These are phyloP conservation scores for Octonoba sinensis DNA, from an alignment of 2,888 invertebrate genomes.

Conservation along the genomic window DNA sequence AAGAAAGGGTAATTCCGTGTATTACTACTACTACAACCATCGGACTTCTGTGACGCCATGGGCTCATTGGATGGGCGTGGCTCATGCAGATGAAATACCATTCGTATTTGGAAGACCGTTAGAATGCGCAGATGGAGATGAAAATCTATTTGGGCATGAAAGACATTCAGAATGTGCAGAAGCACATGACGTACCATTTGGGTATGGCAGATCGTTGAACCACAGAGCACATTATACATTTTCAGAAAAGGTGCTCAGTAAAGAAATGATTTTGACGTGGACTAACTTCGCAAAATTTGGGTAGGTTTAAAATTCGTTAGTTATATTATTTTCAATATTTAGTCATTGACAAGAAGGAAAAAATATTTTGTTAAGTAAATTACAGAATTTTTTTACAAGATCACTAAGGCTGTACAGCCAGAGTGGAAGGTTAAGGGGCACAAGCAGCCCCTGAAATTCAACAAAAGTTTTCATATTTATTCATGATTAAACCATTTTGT, in stretches of 20 bases:
- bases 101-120: slow-evolving; percentile 55
- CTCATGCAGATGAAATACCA: slow-evolving; percentile 48
- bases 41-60: slow-evolving; percentile 25
- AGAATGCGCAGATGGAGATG: neutral
- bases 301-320: slow-evolving; percentile 1
- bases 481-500: no score
- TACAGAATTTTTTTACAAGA: no score
- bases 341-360: no score
- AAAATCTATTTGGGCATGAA: no score
- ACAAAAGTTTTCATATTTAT: no score
- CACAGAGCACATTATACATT: neutral
- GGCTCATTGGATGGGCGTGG: slow-evolving; percentile 51
- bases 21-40: slow-evolving; percentile 46
- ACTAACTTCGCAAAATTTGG: slow-evolving; percentile 19
- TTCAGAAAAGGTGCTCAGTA: neutral
- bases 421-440: no score
- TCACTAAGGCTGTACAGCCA: no score
- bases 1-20: slow-evolving; percentile 21
- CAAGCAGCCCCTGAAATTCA: no score
- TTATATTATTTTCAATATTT: no score
- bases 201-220: slow-evolving; percentile 37
- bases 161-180: neutral
- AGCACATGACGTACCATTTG: slow-evolving; percentile 50
- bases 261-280: slow-evolving; percentile 12
- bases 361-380: no score